A percentile compares a stretch with the other conserved stretches of the same genome.
Conservation (phyloP, 2,797 vertebrate species). For the Threskiornis aethiopicus region DNA sequence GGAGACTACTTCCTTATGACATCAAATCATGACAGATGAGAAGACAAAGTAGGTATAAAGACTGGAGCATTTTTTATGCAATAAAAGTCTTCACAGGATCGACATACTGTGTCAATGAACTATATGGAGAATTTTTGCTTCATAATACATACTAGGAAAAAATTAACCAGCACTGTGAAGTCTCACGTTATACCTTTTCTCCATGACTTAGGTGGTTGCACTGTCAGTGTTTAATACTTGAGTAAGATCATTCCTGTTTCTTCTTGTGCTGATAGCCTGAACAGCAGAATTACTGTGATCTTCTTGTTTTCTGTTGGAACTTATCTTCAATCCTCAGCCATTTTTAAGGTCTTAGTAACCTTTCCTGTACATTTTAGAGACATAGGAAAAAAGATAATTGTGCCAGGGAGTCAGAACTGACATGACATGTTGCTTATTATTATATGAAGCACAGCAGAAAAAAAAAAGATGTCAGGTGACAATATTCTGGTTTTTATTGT, state of each 20-base stretch:
- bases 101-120: background rate
- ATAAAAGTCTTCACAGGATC: background rate
- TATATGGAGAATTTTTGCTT: background rate
- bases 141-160: background rate
- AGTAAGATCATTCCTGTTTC: background rate
- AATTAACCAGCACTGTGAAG: background rate
- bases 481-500: background rate
- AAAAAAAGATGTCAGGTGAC: background rate
- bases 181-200: background rate
- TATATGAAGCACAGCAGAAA: background rate
- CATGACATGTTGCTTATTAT: background rate
- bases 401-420: background rate
- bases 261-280: background rate
- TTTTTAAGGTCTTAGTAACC: background rate
- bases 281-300: background rate
- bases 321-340: background rate
- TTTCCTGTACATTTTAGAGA: background rate
- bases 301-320: background rate
- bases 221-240: background rate
- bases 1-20: background rate
- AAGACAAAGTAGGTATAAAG: background rate
- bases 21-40: background rate
- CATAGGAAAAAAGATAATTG: background rate
- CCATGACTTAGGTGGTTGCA: background rate
- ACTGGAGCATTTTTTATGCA: background rate